A percentile compares a stretch with the other conserved stretches of the same genome.
Evolutionary conservation across 2,797 vertebrate species (phyloP).

Genomic region (Liasis olivaceus): DNA sequence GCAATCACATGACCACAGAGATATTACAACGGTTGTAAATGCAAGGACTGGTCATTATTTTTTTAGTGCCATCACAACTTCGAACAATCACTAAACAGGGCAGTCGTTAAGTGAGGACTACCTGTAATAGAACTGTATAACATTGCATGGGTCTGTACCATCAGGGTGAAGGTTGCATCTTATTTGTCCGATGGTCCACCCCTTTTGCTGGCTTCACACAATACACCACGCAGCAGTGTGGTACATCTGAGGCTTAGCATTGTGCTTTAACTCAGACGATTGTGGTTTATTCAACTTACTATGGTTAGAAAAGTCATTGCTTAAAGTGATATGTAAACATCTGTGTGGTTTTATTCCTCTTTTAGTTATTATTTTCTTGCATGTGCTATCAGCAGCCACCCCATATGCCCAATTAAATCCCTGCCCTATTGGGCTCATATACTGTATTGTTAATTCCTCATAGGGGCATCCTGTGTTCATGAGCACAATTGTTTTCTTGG

Average conservation of each 20-base stretch:
- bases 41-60: neutral
- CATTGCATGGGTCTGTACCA: neutral
- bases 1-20: neutral
- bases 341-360: too few species aligned
- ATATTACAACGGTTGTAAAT: neutral
- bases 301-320: neutral
- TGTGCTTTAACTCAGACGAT: neutral
- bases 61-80: neutral
- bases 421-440: too few species aligned
- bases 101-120: neutral
- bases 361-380: too few species aligned
- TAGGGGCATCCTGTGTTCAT: too few species aligned
- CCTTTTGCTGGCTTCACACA: neutral
- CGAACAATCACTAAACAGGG: neutral
- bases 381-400: too few species aligned
- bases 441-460: too few species aligned
- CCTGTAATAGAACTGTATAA: neutral
- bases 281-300: neutral
- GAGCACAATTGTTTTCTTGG: too few species aligned
- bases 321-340: neutral
- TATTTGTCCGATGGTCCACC: neutral
- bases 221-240: neutral
- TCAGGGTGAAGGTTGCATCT: neutral
- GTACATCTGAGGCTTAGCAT: neutral
- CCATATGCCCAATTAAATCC: too few species aligned